Evolutionary conservation across 2,888 invertebrate species (phyloP), one percentile per base, ranked within the genome.

Genomic region (Euphydryas editha): DNA sequence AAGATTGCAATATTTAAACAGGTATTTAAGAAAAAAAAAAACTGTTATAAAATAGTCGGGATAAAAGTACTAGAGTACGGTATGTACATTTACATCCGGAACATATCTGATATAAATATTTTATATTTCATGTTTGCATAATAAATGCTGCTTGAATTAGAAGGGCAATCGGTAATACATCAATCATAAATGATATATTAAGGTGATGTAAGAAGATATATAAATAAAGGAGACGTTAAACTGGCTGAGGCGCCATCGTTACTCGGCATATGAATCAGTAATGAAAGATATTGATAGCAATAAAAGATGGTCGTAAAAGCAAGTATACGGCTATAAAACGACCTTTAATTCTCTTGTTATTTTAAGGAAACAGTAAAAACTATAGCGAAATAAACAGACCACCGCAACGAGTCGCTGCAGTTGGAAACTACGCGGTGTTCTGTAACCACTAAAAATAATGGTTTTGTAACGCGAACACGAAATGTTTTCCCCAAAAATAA

Each of bases 331-430:
- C 70, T 21, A 49, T 61, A 83, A 85, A 84, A 76, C 84, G 80
- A 83, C 79, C 81, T 80, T 83, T 80, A 85, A 83, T 81, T 80
- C 77, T 70, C 66, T 75, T 72, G 81, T 83, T 87, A 87, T 88
- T 90, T 86, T 82, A 81, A 81, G 84, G 81, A 84, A 84, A 76
- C 79, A 79, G 86, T 86, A 87, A 88, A 88, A 88, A 82, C 79
- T 77, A 75, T 78, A 82, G 78, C 81, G 83, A 82, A 87, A 85
- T 85, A 87, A 85, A 86, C 81, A 78, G 92, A 90, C 91, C 91
- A 92, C 90, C 92, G 86, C 91, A 87, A 79, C 83, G 86, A 77
- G 79, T 75, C 73, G 72, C 49, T 61, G 78, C 80, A 79, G 75
- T 78, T 73, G 75, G 80, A 81, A 77, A 82, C 89, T 72, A 82